Evolutionary conservation across 2,797 vertebrate species (phyloP).

Genomic region (Simalia tracyae): DNA sequence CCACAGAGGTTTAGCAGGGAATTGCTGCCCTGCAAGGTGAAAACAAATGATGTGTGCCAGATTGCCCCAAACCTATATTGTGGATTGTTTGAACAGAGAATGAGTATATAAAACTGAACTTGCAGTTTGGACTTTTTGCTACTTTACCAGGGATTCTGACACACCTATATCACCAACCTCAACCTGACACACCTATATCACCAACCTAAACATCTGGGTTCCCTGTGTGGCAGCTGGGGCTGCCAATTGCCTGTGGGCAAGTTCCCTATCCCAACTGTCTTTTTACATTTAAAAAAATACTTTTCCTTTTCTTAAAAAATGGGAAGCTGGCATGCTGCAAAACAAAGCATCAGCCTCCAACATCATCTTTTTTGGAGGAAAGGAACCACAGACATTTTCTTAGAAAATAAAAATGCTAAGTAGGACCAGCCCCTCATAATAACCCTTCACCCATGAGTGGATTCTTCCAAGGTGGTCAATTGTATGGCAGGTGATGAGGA

Average conservation of each 20-base stretch:
- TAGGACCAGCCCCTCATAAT: neutral
- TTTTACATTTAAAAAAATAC: neutral
- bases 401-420: neutral
- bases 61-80: conserved; percentile 48
- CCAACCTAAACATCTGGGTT: neutral
- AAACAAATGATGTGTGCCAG: conserved; percentile 47
- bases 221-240: neutral
- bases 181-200: neutral
- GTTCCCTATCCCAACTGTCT: neutral
- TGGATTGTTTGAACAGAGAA: conserved; percentile 47
- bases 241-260: neutral
- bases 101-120: conserved; percentile 47
- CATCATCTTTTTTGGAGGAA: neutral
- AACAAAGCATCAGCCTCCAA: neutral
- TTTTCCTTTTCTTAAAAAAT: neutral
- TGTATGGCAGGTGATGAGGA: neutral
- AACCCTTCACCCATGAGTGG: neutral
- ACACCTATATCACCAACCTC: neutral
- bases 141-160: neutral
- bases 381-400: neutral
- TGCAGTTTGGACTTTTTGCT: conserved; percentile 43
- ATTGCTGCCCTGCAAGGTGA: conserved; percentile 51
- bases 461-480: neutral
- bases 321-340: neutral
- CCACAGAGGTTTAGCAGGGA: conserved; percentile 52